Conservation (phyloP, 2,113 vertebrate genomes). For the Fukomys damarensis region DNA sequence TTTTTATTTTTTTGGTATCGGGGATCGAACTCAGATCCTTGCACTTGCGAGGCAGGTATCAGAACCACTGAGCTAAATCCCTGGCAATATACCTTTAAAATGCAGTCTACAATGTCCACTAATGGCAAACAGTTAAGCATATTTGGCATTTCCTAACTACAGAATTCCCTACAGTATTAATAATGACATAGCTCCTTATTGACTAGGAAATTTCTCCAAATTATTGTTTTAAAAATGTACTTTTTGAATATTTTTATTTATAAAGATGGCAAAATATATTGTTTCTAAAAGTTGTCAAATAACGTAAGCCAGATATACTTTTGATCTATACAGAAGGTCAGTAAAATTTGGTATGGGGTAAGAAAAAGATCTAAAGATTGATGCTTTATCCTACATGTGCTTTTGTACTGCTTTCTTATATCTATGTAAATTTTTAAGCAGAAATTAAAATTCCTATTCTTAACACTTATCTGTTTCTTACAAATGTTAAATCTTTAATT, state of each 20-base stretch:
- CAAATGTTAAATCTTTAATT: not conserved
- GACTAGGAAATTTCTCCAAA: not conserved
- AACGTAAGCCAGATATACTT: conserved; percentile 22
- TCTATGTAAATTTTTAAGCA: not conserved
- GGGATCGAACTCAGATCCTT: too few relatives aligned
- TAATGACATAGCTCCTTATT: not conserved
- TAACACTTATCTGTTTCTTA: not conserved
- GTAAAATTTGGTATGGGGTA: not conserved
- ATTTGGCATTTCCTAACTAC: not conserved
- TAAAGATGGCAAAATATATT: not conserved
- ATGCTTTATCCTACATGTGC: not conserved
- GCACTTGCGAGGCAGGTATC: too few relatives aligned
- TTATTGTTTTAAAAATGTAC: not conserved
- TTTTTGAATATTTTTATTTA: not conserved
- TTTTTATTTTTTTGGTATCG: too few relatives aligned
- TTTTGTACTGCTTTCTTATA: not conserved
- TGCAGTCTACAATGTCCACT: not conserved
- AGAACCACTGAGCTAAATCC: too few relatives aligned
- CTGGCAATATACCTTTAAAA: not conserved
- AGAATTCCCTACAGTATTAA: not conserved
- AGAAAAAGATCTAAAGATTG: not conserved
- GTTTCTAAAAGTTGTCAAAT: conserved; percentile 7
- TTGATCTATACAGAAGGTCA: not conserved
- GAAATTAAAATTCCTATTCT: conserved; percentile 25
- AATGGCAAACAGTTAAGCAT: not conserved